Conservation (phyloP, 2,888 invertebrate species). For the Eumerus sabulonum region DNA sequence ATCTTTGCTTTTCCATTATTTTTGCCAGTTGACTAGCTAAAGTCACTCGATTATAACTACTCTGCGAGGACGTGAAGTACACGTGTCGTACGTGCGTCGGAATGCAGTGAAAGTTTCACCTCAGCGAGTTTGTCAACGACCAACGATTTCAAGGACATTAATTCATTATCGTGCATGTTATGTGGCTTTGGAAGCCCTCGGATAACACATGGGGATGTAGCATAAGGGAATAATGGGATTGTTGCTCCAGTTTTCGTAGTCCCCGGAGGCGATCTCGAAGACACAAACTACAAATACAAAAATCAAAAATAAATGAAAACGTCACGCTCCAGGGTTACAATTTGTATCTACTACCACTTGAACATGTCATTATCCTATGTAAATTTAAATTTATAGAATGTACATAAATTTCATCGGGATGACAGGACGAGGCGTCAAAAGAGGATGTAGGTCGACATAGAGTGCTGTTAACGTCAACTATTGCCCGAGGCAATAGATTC, state of each 20-base stretch:
- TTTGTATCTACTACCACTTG: constrained; percentile 19
- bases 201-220: too few species aligned
- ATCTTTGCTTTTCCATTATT: background rate
- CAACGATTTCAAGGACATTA: constrained; percentile 21
- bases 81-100: constrained; percentile 1
- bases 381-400: constrained; percentile 40
- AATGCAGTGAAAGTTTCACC: background rate
- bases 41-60: constrained; percentile 12
- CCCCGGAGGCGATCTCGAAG: constrained; percentile 12
- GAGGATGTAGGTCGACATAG: too few species aligned
- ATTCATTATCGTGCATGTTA: constrained; percentile 19
- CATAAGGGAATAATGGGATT: too few species aligned
- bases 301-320: background rate
- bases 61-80: constrained; percentile 8
- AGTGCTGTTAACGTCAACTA: too few species aligned
- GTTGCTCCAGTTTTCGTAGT: constrained; percentile 11
- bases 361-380: constrained; percentile 51
- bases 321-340: too few species aligned
- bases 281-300: background rate
- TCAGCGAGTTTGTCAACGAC: background rate
- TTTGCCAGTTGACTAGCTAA: constrained; percentile 17
- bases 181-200: too few species aligned
- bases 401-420: background rate
- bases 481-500: too few species aligned
- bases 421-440: too few species aligned